Evolutionary conservation across 2,113 vertebrate genomes (phyloP), one percentile per base, ranked within the genome.

Genomic region (Mastomys natalensis): DNA sequence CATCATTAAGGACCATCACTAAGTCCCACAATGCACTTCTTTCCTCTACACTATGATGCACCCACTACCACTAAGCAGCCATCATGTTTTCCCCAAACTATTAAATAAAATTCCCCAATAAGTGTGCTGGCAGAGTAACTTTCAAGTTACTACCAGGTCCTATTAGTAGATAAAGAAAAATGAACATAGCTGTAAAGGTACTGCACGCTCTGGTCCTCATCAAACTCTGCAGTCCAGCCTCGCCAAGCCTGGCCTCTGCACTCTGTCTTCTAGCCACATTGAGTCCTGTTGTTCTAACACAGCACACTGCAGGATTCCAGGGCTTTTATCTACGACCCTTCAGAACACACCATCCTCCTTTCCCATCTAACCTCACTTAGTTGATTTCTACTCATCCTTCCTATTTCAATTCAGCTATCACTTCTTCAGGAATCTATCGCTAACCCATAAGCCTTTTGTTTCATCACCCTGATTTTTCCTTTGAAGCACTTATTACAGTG

Each of bases 21-120:
- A 64, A 81, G 58, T 64, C 60, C n/a, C 70, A 24, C 48, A 86
- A 62, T 5, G 5, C 1, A 68, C 15, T 64, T 95, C n/a, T 62
- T 87, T 93, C 64, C 53, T 62, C n/a, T 29, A 40, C n/a, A 84
- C 58, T 19, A 62, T 40, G 7, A 62, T 17, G 73, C 19, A 68
- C 26, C 45, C 22, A 94, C 34, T 76, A 40, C 62, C 76, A 64
- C 31, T 66, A 74, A 94, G 72, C 58, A 88, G 78, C 16, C 45
- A 78, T 40, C 48, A 7, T 12, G 29, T 94, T 70, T 64, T 89
- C 89, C 22, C 45, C 82, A 89, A 53, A 76, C 73, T 37, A 81
- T 70, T 92, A 60, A 55, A 93, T 19, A 93, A 81, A 93, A 92
- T 92, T 85, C 74, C 70, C 53, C 74, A 85, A 37, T 15, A 1